Percentiles rank a stretch among this genome's conserved stretches.
These are phyloP conservation scores for Drosophila hydei DNA, from an alignment of 1,140 invertebrate genomes.

Conservation along the genomic window DNA sequence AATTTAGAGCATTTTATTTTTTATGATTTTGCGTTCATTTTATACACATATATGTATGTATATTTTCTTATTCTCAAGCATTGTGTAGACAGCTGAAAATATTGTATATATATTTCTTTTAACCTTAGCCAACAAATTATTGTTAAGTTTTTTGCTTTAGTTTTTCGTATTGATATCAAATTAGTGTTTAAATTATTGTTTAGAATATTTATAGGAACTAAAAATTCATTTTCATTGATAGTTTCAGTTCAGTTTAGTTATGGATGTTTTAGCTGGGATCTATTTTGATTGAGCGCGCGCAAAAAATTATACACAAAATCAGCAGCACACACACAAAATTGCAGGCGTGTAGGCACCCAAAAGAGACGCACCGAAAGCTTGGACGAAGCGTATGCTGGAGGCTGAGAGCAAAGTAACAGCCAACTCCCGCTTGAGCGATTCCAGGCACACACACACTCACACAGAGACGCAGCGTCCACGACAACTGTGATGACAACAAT, in stretches of 20 bases:
- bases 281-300: constrained; percentile 81
- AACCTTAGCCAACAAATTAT: neutral
- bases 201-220: neutral
- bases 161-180: neutral
- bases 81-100: constrained; percentile 21
- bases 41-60: neutral
- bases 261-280: constrained; percentile 32
- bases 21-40: constrained; percentile 3
- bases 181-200: neutral
- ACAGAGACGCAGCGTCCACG: constrained; percentile 12
- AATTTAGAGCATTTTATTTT: constrained; percentile 52
- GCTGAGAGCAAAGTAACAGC: constrained; percentile 27
- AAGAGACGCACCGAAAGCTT: constrained; percentile 48
- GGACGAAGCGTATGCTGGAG: constrained; percentile 29
- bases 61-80: constrained; percentile 13
- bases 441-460: constrained; percentile 32
- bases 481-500: constrained; percentile 18
- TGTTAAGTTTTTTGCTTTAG: constrained; percentile 11
- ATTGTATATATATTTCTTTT: neutral
- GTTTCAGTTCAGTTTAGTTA: constrained; percentile 11
- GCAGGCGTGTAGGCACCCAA: constrained; percentile 34
- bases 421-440: constrained; percentile 54
- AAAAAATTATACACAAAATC: constrained; percentile 81
- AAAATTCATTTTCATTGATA: constrained; percentile 10
- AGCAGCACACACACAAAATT: constrained; percentile 27